Conservation (phyloP, 2,888 invertebrate species). For the Caenorhabditis macrosperma region DNA sequence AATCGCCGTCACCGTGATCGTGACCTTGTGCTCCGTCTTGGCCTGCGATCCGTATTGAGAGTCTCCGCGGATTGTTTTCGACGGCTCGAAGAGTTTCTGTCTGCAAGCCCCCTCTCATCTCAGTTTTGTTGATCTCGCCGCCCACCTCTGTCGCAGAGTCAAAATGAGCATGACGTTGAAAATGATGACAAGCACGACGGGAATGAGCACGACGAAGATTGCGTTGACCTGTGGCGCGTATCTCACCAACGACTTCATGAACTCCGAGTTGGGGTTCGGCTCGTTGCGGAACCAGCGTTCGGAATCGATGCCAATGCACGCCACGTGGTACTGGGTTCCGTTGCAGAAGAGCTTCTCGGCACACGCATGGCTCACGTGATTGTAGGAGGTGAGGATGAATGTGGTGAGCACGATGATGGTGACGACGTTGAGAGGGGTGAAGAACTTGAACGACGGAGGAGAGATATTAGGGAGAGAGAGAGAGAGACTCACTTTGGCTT, state of each 20-base stretch:
- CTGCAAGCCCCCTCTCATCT: conserved; percentile 62
- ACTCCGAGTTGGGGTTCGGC: conserved; percentile 68
- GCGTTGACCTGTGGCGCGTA: conserved; percentile 69
- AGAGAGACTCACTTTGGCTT: conserved; percentile 38
- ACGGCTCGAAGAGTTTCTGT: conserved; percentile 65
- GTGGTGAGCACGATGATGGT: conserved; percentile 70
- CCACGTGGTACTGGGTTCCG: conserved; percentile 73
- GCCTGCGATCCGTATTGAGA: conserved; percentile 65
- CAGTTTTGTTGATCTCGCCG: not conserved
- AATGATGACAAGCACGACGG: conserved; percentile 73
- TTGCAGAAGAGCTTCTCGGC: conserved; percentile 73
- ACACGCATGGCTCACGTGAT: conserved; percentile 73
- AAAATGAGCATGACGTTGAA: conserved; percentile 75
- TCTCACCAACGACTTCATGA: conserved; percentile 58
- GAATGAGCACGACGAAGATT: conserved; percentile 74
- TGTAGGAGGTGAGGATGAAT: conserved; percentile 74
- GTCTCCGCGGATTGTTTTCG: conserved; percentile 57
- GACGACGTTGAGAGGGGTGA: conserved; percentile 65
- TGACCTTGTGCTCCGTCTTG: conserved; percentile 75
- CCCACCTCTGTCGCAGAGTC: conserved; percentile 74
- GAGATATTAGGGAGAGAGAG: not conserved
- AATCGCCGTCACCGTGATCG: conserved; percentile 76
- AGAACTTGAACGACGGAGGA: conserved; percentile 45
- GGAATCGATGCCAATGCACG: conserved; percentile 67
- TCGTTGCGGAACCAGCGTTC: conserved; percentile 75